phyloP scores from a whole-genome alignment of 2,888 invertebrate genomes.

The Pogonocherus hispidulus region DNA sequence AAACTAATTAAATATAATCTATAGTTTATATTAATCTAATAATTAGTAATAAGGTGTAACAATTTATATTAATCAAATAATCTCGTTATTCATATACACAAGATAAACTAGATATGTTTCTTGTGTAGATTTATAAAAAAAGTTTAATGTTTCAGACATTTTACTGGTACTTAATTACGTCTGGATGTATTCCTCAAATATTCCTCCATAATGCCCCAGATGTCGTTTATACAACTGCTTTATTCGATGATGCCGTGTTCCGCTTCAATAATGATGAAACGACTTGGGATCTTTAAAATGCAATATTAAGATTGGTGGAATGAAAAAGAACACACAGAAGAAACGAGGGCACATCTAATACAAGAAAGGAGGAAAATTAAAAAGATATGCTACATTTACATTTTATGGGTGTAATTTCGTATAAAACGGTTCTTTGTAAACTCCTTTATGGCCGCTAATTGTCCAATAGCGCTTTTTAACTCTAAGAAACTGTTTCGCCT shows the following conservation, averaged over 20 bases:
- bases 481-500: slow-evolving; percentile 22
- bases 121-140: too few species aligned
- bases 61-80: too few species aligned
- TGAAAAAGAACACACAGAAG: slow-evolving; percentile 30
- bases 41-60: too few species aligned
- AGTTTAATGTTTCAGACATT: too few species aligned
- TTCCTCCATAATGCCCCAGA: too few species aligned
- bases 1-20: too few species aligned
- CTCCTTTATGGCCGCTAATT: slow-evolving; percentile 41
- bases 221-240: too few species aligned
- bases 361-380: slow-evolving; percentile 42
- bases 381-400: slow-evolving; percentile 47
- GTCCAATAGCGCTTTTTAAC: slow-evolving; percentile 41
- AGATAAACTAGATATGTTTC: too few species aligned
- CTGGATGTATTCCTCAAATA: too few species aligned
- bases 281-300: slow-evolving; percentile 15
- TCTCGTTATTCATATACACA: too few species aligned
- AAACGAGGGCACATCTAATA: slow-evolving; percentile 6
- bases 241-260: background rate
- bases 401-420: slow-evolving; percentile 45
- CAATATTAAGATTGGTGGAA: slow-evolving; percentile 24
- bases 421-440: slow-evolving; percentile 39
- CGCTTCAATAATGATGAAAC: slow-evolving; percentile 15
- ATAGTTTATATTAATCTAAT: too few species aligned
- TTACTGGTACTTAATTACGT: too few species aligned